Base-by-base conservation (phyloP, 2,113 vertebrate genomes). In the Solea senegalensis region DNA sequence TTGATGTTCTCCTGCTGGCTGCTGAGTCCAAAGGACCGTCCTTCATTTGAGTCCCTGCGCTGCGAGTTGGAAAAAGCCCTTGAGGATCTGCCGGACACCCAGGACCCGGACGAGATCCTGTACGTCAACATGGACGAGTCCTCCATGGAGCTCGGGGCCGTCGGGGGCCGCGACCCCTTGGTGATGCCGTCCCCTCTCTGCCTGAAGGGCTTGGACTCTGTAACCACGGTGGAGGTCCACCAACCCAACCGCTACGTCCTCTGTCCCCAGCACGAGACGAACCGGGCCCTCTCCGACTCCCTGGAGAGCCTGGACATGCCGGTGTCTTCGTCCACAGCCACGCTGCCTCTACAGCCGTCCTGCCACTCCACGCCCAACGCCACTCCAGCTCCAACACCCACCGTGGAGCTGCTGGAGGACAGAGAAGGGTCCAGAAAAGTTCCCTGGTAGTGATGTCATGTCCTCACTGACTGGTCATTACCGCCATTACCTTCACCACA, bases 101-200 rank as follows among this genome's bases (percentile, higher is more conserved):
- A 95, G 85, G 95, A 95, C 56, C 94, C 95, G 0, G 94, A 97
- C 0, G 96, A 96, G 90, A 97, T 96, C 87, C 93, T 97, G 27
- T 97, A 97, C 0, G 96, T 97, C 82, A 97, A 97, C 90, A 96
- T 97, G 96, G 95, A 97, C 44, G 95, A 96, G 66, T 92, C 94
- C 0, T 76, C 76, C 9, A 74, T 81, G 43, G 92, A 94, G 81
- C 83, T 90, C 4, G 81, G 91, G 27, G 86, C 91, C 3, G 78
- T 95, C 27, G 80, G 86, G 2, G 95, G 96, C 3, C 92, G 95
- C 0, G 94, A 95, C 1, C 90, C 89, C 15, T 8, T 56, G 39
- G 89, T 59, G 70, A 90, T 53, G 0, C 13, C 81, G 0, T 54
- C 86, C 1, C 91, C 83, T 46, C 80, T 86, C 21, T 88, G 86